phyloP scores from a whole-genome alignment of 2,113 vertebrate genomes.

The Gavia stellata region DNA sequence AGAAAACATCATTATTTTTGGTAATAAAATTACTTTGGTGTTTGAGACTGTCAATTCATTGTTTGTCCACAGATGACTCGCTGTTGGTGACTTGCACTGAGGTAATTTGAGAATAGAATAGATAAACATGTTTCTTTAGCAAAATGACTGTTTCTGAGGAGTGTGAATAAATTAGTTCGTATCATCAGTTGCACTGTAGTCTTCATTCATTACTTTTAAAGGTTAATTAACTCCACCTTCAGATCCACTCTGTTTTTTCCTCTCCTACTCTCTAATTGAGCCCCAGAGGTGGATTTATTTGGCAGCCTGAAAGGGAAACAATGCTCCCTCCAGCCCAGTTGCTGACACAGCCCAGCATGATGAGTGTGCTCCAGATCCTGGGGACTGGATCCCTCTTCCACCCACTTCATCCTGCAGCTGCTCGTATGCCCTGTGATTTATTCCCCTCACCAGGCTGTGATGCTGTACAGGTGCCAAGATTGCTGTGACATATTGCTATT shows the following conservation, averaged over 20 bases:
- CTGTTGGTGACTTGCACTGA: not conserved
- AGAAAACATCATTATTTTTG: not conserved
- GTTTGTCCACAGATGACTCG: not conserved
- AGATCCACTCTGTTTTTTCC: not conserved
- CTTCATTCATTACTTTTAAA: conserved; percentile 13
- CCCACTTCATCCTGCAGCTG: not conserved
- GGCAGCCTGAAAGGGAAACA: not conserved
- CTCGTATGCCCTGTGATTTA: not conserved
- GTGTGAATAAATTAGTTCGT: not conserved
- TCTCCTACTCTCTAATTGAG: accelerated
- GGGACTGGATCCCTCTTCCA: not conserved
- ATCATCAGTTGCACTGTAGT: not conserved
- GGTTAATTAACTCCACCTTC: conserved; percentile 27
- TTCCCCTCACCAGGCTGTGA: not conserved
- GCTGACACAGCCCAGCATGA: not conserved
- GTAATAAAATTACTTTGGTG: not conserved
- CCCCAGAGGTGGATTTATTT: not conserved
- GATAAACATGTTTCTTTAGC: not conserved
- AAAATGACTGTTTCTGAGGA: not conserved
- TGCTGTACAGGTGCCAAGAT: not conserved
- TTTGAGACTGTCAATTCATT: not conserved
- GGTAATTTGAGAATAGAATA: not conserved
- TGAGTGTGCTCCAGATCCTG: not conserved
- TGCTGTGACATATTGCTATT: not conserved
- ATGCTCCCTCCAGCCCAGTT: not conserved